Percentiles rank a stretch among this genome's conserved stretches.
Conservation (phyloP, 2,797 vertebrate genomes). For the Karalla daura region DNA sequence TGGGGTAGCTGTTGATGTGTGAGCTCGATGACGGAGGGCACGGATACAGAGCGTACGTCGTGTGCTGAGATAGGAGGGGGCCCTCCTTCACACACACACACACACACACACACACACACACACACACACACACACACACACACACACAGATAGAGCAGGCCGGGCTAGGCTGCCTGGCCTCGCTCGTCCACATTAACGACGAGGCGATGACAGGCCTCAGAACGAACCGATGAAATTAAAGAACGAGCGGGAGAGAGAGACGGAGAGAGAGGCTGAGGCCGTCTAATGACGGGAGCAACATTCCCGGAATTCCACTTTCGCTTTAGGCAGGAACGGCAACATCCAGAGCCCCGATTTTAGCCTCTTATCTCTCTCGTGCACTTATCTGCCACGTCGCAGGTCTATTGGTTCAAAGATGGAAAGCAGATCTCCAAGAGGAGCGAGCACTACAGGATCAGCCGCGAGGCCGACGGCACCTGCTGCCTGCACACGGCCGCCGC, state of each 20-base stretch:
- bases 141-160: too few species aligned
- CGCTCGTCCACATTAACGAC: constrained; percentile 51
- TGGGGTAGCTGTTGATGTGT: constrained; percentile 53
- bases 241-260: neutral
- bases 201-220: constrained; percentile 63
- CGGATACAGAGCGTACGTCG: constrained; percentile 27
- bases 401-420: constrained; percentile 99
- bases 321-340: too few species aligned
- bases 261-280: neutral
- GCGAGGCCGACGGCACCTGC: constrained; percentile 92
- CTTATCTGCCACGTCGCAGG: constrained; percentile 79
- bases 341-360: neutral
- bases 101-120: constrained; percentile 24
- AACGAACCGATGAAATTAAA: constrained; percentile 12
- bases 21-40: constrained; percentile 47
- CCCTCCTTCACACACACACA: constrained; percentile 16
- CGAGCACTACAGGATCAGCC: constrained; percentile 94
- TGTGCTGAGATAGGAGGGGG: constrained; percentile 57
- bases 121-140: constrained; percentile 21
- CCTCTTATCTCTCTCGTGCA: too few species aligned
- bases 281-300: neutral
- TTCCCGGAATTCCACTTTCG: neutral
- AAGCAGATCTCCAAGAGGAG: constrained; percentile 98
- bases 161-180: constrained; percentile 25
- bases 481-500: constrained; percentile 89